Conservation (phyloP, 2,113 vertebrate species). For the Pongo abelii region DNA sequence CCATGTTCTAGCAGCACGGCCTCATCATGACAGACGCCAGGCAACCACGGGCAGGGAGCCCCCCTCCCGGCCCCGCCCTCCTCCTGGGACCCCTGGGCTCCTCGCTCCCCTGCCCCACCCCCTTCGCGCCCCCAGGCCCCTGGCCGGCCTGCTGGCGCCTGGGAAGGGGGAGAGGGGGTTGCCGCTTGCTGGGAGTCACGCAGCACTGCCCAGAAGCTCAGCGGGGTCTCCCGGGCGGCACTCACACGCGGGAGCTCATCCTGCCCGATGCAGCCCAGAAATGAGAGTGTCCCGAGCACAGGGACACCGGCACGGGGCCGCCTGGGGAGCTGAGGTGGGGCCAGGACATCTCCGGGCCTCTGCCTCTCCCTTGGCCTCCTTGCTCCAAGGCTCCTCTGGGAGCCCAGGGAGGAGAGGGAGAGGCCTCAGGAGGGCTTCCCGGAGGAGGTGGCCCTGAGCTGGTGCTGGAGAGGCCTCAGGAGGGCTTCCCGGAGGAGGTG, state of each 20-base stretch:
- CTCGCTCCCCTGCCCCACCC: neutral
- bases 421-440: neutral
- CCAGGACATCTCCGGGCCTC: accelerated
- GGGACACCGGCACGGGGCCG: too few relatives aligned
- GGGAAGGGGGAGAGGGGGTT: neutral
- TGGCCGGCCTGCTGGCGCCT: neutral
- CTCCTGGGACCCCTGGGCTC: neutral
- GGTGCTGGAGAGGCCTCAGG: too few relatives aligned
- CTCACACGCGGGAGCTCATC: accelerated
- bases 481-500: neutral
- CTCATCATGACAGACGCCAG: conserved; percentile 67
- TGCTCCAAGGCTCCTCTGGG: accelerated
- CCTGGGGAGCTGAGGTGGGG: neutral
- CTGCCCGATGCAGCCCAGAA: neutral
- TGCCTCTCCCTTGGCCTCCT: neutral
- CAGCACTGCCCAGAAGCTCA: neutral
- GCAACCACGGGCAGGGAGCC: conserved; percentile 35
- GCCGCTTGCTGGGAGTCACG: neutral
- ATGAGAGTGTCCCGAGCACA: accelerated
- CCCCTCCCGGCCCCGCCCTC: accelerated
- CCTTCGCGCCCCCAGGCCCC: neutral
- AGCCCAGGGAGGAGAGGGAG: neutral
- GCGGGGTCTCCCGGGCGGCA: neutral
- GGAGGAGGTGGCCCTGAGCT: neutral
- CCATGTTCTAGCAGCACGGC: conserved; percentile 29